phyloP scores from a whole-genome alignment of 1,140 invertebrate genomes.

The Drosophila bipectinata region DNA sequence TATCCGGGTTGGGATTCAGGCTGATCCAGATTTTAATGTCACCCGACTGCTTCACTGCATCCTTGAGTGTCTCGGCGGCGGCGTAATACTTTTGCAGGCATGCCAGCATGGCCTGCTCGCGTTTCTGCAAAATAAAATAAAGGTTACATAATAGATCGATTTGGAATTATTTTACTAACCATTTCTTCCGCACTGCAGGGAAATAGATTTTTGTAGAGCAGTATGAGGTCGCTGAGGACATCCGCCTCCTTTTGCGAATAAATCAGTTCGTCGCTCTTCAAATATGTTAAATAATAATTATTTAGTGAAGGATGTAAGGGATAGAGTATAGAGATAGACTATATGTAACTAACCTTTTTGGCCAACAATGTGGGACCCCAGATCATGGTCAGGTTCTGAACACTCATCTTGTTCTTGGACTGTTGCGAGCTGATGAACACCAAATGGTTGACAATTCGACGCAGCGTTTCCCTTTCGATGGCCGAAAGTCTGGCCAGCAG shows the following conservation, averaged over 20 bases:
- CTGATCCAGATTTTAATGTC: conserved; percentile 92
- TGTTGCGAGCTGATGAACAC: conserved; percentile 90
- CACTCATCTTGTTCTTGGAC: conserved; percentile 91
- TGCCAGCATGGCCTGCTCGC: conserved; percentile 89
- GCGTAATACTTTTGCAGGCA: conserved; percentile 89
- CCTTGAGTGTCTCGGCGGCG: conserved; percentile 83
- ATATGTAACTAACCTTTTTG: conserved; percentile 85
- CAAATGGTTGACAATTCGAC: conserved; percentile 91
- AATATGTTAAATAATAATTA: background rate
- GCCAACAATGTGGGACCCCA: conserved; percentile 94
- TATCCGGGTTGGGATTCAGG: conserved; percentile 74
- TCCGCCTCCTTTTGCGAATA: conserved; percentile 88
- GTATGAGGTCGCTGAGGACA: conserved; percentile 89
- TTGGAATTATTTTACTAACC: conserved; percentile 31
- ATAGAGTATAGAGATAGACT: too few species aligned
- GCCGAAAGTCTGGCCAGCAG: conserved; percentile 87
- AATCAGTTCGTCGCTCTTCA: conserved; percentile 75
- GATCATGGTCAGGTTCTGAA: conserved; percentile 92
- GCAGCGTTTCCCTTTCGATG: conserved; percentile 90
- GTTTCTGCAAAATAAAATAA: conserved; percentile 71
- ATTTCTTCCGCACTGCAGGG: conserved; percentile 85
- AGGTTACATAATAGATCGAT: background rate
- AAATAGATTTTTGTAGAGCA: conserved; percentile 85
- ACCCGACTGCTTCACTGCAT: conserved; percentile 88
- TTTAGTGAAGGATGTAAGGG: background rate